These are phyloP conservation scores for Lanistes nyassanus DNA, from an alignment of 1,140 invertebrate species.

Conservation along the genomic window DNA sequence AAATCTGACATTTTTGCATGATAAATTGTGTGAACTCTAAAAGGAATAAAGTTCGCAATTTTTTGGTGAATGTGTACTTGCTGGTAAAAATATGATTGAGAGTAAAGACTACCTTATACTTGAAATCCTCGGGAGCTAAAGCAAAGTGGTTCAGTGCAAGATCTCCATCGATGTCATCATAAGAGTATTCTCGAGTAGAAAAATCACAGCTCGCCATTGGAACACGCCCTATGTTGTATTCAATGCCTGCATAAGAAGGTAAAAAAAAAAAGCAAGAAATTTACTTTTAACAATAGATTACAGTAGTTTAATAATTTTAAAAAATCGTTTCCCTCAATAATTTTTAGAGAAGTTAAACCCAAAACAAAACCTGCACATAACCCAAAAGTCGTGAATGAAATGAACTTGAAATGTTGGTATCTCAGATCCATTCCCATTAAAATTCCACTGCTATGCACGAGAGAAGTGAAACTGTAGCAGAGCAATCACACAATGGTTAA, in stretches of 20 bases:
- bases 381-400: too few species aligned
- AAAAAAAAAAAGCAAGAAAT: too few species aligned
- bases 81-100: background rate
- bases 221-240: conserved; percentile 73
- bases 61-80: background rate
- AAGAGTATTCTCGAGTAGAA: conserved; percentile 77
- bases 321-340: too few species aligned
- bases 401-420: too few species aligned
- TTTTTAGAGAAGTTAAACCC: too few species aligned
- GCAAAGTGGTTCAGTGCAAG: conserved; percentile 75
- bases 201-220: conserved; percentile 91
- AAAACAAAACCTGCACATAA: too few species aligned
- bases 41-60: background rate
- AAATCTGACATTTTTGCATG: conserved; percentile 9
- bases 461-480: too few species aligned
- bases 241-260: conserved; percentile 68
- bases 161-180: conserved; percentile 75
- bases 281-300: too few species aligned
- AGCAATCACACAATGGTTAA: too few species aligned
- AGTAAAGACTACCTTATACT: conserved; percentile 71
- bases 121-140: conserved; percentile 75
- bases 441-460: too few species aligned
- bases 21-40: conserved; percentile 23
- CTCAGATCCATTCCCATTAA: too few species aligned
- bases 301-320: too few species aligned